Evolutionary conservation across 1,140 invertebrate species (phyloP).

Genomic region (Neuroterus valhalla): DNA sequence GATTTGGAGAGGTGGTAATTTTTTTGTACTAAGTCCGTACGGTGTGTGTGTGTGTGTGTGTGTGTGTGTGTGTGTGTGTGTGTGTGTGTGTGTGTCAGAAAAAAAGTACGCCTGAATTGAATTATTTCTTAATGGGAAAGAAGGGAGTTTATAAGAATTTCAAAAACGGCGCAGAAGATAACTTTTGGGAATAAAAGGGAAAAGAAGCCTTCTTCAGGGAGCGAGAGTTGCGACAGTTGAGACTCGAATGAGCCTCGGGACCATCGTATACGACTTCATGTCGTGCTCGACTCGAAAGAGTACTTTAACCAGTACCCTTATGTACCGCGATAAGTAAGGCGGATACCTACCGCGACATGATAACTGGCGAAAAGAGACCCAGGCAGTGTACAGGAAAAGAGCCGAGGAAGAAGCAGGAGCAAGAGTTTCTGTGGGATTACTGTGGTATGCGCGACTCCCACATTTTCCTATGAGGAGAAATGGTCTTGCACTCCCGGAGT

Average conservation of each 20-base stretch:
- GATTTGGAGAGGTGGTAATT: no score
- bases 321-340: neutral
- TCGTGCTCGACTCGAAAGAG: constrained; percentile 7
- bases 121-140: no score
- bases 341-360: neutral
- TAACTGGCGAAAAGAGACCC: neutral
- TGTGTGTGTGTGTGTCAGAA: no score
- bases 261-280: neutral
- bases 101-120: no score
- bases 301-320: neutral
- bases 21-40: no score
- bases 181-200: neutral
- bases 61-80: no score
- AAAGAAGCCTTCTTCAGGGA: constrained; percentile 11
- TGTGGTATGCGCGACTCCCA: neutral
- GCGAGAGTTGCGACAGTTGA: neutral
- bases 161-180: neutral
- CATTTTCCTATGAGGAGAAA: neutral
- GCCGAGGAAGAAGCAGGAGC: neutral
- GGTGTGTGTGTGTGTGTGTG: no score
- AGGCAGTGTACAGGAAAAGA: neutral
- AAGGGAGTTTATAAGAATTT: neutral
- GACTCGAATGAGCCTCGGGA: neutral
- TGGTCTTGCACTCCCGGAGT: neutral
- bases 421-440: neutral